Evolutionary conservation across 2,797 vertebrate genomes (phyloP), one percentile per base, ranked within the genome.

Genomic region (Tapirus indicus): DNA sequence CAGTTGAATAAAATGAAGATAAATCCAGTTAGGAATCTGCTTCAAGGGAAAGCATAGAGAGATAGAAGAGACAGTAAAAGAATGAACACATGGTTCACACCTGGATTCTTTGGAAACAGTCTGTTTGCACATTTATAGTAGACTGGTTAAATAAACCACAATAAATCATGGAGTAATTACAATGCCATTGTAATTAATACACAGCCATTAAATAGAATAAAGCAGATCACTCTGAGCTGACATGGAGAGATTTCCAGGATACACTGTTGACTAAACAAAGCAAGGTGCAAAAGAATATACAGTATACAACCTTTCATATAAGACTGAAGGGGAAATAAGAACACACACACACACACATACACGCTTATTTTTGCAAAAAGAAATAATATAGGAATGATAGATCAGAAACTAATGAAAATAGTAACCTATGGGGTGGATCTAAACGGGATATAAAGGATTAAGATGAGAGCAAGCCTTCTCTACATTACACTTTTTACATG

Each of bases 1-100:
- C n/a, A 66, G 1, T n/a, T 95, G 78, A 89, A 87, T 78, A 62
- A 92, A 94, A 95, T 13, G 41, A 97, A 92, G 64, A 66, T 35
- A 91, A 62, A 66, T 85, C 27, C 27, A 69, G 5, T 75, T 71
- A 92, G 27, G 7, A 88, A 92, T 62, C 44, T 71, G 84, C 72
- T 66, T 86, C 35, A 94, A 77, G 95, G 7, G 41, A 87, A 93
- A 79, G 14, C 52, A 68, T n/a, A 79, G 35, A 77, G 75, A 23
- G 9, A 11, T 49, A 79, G 44, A 16, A 72, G 1, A 68, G 4
- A 91, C 3, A n/a, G 41, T 54, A 27, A 47, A 92, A 72, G 9
- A 54, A 86, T 32, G 7, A 88, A 91, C 9, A 56, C 21, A 13
- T 6, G 49, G n/a, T 25, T 75, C 41, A 52, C 75, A 56, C 3